These are phyloP conservation scores for Morpho deidamia DNA, from an alignment of 2,888 invertebrate species.

Conservation along the genomic window DNA sequence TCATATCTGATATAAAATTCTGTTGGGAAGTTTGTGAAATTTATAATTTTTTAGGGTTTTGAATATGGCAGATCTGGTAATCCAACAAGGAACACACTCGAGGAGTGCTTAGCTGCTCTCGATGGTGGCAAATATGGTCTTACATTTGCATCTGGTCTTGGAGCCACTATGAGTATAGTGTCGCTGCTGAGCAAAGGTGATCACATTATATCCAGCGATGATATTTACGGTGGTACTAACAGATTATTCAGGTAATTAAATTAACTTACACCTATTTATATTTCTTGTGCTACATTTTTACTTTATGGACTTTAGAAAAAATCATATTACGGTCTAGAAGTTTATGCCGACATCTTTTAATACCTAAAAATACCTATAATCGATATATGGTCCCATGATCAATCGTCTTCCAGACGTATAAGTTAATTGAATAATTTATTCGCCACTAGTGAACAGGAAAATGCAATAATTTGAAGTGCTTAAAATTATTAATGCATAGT, in stretches of 20 bases:
- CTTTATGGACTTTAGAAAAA: no score
- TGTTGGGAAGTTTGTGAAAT: background rate
- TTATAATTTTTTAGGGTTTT: conserved; percentile 80
- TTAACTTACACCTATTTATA: background rate
- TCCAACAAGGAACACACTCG: conserved; percentile 93
- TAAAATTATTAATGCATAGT: no score
- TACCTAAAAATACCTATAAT: no score
- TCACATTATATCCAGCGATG: conserved; percentile 93
- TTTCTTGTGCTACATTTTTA: no score
- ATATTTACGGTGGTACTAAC: conserved; percentile 96
- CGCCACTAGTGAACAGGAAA: no score
- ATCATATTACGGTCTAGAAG: no score
- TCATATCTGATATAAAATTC: background rate
- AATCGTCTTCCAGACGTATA: no score
- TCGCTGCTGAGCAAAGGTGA: conserved; percentile 90
- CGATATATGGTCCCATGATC: no score
- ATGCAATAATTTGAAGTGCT: no score
- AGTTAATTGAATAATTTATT: no score
- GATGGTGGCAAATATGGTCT: conserved; percentile 93
- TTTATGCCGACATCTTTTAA: no score
- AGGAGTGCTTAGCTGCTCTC: conserved; percentile 92
- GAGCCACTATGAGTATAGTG: conserved; percentile 87
- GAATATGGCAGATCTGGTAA: conserved; percentile 97
- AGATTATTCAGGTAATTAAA: conserved; percentile 76
- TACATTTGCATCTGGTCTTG: conserved; percentile 94